These are phyloP conservation scores for Lasaia peninsularis DNA, from an alignment of 1,140 invertebrate species.

Conservation along the genomic window DNA sequence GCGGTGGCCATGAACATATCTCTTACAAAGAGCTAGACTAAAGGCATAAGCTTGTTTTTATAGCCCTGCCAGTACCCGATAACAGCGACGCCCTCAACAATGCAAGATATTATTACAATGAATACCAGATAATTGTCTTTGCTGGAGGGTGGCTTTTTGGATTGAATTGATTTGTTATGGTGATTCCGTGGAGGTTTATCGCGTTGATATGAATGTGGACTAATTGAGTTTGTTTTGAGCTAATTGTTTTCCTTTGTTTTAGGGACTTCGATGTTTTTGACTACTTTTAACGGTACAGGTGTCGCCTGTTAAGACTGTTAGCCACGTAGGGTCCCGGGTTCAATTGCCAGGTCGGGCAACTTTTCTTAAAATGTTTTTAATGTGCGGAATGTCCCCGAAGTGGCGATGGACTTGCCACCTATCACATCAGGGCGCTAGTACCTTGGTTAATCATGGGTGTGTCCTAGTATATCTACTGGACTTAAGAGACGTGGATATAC, in stretches of 20 bases:
- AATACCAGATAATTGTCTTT: slow-evolving; percentile 64
- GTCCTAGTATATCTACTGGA: no score
- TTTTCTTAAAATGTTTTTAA: no score
- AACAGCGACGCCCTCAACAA: slow-evolving; percentile 58
- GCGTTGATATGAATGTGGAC: not conserved
- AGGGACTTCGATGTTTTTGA: not conserved
- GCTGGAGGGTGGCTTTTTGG: slow-evolving; percentile 33
- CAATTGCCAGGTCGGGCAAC: no score
- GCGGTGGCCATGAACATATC: slow-evolving; percentile 24
- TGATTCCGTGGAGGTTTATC: slow-evolving; percentile 27
- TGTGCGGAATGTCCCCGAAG: no score
- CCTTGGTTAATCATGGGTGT: no score
- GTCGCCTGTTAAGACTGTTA: no score
- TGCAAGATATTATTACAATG: slow-evolving; percentile 64
- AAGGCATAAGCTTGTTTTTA: slow-evolving; percentile 76
- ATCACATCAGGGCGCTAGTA: no score
- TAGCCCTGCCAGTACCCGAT: slow-evolving; percentile 69
- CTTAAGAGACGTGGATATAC: no score
- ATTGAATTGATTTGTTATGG: slow-evolving; percentile 59
- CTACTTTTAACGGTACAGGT: no score
- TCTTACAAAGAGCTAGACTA: slow-evolving; percentile 45
- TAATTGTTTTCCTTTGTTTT: slow-evolving; percentile 7
- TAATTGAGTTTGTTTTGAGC: slow-evolving; percentile 4
- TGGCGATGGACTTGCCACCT: no score
- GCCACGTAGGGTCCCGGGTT: no score